Base-by-base conservation (phyloP, 2,888 invertebrate species). In the Chrysomela aeneicollis region DNA sequence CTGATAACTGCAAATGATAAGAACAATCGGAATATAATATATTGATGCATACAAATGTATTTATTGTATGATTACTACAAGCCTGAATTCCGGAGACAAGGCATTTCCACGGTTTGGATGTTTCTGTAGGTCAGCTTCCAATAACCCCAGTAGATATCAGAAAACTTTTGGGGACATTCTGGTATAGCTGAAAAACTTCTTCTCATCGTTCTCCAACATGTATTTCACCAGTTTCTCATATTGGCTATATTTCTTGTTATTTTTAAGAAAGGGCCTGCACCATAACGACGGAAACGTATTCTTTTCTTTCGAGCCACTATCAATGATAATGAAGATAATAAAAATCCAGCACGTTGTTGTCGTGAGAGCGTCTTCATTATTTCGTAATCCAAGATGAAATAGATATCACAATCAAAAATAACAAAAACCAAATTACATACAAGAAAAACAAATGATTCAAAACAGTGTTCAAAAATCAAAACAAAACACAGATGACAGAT, bases 151-250 rank as follows among this genome's bases (percentile, higher is more conserved):
- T 12, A 50, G n/a, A 50, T 50, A 50, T 21, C 9, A 21, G 21
- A 50, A 50, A 21, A 50, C 21, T 50, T 50, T 19, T 19, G 50
- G 19, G 8, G 50, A 50, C 50, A 50, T 50, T 21, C 50, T 50
- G 10, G 50, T 50, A 21, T 50, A 50, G 21, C 50, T 50, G 10
- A 49, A 49, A 49, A 49, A 49, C 49, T 49, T 6, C 49, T 49
- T 2, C 49, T 49, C 49, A 49, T 49, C 49, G 6, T 49, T 49
- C 6, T 49, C 17, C 6, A 49, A 49, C 17, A 49, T 49, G 17
- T 49, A 49, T 17, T 17, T 17, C 49, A 49, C 49, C 17, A 26
- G 26, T 26, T 19, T 17, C 17, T 50, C 21, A 19, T 50, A 50
- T 21, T 50, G 21, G 8, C 50, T 21, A 50, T 50, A 19, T 50